A percentile compares a stretch with the other conserved stretches of the same genome.
Conservation (phyloP, 2,888 invertebrate species). For the Strigamia transsilvanica region DNA sequence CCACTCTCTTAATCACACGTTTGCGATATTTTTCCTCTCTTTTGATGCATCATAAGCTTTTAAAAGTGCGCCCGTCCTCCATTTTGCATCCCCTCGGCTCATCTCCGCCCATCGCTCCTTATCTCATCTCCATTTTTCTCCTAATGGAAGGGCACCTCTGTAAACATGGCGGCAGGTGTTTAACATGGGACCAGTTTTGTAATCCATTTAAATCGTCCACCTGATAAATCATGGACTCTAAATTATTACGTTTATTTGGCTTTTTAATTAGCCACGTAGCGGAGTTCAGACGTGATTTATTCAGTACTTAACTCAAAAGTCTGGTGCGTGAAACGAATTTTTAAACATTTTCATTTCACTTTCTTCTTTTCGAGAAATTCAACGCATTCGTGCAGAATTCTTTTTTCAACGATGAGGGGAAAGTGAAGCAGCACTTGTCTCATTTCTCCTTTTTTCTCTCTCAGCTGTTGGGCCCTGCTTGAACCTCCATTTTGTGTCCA, state of each 20-base stretch:
- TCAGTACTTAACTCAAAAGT: not conserved
- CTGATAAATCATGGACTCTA: not conserved
- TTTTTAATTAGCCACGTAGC: conserved; percentile 26
- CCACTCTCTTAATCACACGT: conserved; percentile 37
- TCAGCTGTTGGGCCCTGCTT: conserved; percentile 26
- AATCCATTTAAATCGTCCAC: conserved; percentile 21
- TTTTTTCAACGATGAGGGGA: conserved; percentile 10
- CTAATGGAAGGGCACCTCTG: conserved; percentile 33
- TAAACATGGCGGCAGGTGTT: conserved; percentile 43
- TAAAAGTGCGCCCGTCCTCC: conserved; percentile 22
- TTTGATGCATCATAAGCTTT: conserved; percentile 46
- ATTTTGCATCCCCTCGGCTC: conserved; percentile 33
- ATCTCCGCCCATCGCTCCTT: conserved; percentile 33
- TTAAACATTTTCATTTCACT: not conserved
- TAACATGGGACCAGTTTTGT: conserved; percentile 29
- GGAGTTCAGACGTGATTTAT: not conserved
- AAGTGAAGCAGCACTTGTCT: conserved; percentile 4
- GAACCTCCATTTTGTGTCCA: not conserved
- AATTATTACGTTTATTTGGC: conserved; percentile 26
- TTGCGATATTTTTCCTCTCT: conserved; percentile 30
- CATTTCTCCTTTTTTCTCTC: conserved; percentile 3
- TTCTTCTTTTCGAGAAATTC: not conserved
- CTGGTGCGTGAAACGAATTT: conserved; percentile 16
- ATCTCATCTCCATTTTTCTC: conserved; percentile 43
- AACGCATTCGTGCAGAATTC: conserved; percentile 17